Evolutionary conservation across 2,797 vertebrate genomes (phyloP), one percentile per base, ranked within the genome.

Genomic region (Anolis apletophallus): DNA sequence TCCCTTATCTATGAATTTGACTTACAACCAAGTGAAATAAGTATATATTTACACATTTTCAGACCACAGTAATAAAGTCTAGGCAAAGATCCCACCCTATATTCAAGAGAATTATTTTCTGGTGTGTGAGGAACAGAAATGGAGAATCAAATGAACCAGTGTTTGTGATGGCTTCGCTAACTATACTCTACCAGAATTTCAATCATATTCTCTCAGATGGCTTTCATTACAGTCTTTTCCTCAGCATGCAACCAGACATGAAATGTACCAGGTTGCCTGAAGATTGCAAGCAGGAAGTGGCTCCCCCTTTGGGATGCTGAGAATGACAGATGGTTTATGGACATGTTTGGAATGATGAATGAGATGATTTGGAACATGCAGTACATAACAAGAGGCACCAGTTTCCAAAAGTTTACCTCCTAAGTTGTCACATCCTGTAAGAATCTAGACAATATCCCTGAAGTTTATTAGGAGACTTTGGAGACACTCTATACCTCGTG

Each of bases 401-500:
- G 97, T 94, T 99, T 98, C 95, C 98, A 99, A 97, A 99, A 98
- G 0, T 99, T 97, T 92, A 98, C 98, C 57, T 98, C 98, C 29
- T 99, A 98, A 78, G 98, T 98, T 3, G 97, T 99, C 91, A 98
- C 99, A 92, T 99, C 98, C 29, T 99, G 99, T 92, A 99, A 98
- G 84, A 98, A 98, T 67, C 92, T 96, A 78, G 98, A 97, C 26
- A 88, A 94, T 0, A 98, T 97, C 1, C 98, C 98, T 59, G 98
- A 98, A 91, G 98, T 99, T 92, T 99, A 98, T 92, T 98, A 99
- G 73, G 98, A 99, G 95, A 99, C 97, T 3, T 98, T 97, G 26
- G 97, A 97, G 94, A 97, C 97, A 83, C 97, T 97, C 97, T 1
- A 98, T 98, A 68, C 99, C 98, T 26, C 98, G 90, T 97, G 98